These are phyloP conservation scores for Dendroctonus valens DNA, from an alignment of 1,140 invertebrate species.

Conservation along the genomic window DNA sequence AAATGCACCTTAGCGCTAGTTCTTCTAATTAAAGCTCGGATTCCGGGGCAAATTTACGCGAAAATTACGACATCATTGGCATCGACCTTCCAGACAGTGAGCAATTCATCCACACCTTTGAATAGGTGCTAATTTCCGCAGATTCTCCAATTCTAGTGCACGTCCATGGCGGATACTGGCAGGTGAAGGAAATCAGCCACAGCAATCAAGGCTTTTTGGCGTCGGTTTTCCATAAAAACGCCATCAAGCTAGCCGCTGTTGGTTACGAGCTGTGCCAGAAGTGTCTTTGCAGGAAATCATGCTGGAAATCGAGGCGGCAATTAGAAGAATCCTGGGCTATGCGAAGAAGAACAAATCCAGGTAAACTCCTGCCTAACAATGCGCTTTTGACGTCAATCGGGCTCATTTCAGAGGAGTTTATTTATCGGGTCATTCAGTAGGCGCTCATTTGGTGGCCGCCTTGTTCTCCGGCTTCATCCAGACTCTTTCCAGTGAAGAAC, in stretches of 20 bases:
- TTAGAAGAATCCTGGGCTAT: conserved; percentile 23
- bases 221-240: conserved; percentile 18
- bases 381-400: not conserved
- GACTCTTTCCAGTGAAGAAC: conserved; percentile 36
- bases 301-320: conserved; percentile 16
- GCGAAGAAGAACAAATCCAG: conserved; percentile 19
- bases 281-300: conserved; percentile 19
- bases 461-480: conserved; percentile 54
- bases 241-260: conserved; percentile 14
- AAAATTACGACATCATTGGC: conserved; percentile 8
- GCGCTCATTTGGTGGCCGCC: conserved; percentile 67
- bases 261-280: conserved; percentile 29
- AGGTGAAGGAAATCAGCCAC: conserved; percentile 20
- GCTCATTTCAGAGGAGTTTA: conserved; percentile 58
- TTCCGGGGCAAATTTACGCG: no score
- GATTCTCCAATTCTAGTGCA: conserved; percentile 24
- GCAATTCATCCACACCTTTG: not conserved
- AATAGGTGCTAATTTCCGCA: not conserved
- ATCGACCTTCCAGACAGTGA: conserved; percentile 25
- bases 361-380: conserved; percentile 7
- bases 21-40: no score
- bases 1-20: no score
- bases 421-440: conserved; percentile 73
- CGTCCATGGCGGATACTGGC: conserved; percentile 32
- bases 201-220: conserved; percentile 24